phyloP scores from a whole-genome alignment of 2,113 vertebrate genomes.

The Spea multiplicata region DNA sequence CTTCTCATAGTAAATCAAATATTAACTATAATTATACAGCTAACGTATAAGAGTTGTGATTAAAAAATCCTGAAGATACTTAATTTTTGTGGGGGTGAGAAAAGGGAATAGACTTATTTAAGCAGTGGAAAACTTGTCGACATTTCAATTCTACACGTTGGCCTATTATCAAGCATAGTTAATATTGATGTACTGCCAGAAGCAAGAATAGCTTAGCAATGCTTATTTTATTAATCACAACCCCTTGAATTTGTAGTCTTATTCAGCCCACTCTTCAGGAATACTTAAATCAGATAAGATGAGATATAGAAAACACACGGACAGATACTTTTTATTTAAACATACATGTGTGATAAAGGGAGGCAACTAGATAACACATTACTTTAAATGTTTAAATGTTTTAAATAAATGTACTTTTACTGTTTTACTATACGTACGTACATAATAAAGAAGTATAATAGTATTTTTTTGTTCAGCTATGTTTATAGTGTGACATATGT shows the following conservation, averaged over 20 bases:
- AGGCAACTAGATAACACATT: too few species aligned
- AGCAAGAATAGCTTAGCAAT: background rate
- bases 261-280: too few species aligned
- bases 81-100: background rate
- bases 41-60: too few species aligned
- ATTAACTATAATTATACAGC: background rate
- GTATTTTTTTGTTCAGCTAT: slow-evolving; percentile 3
- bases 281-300: too few species aligned
- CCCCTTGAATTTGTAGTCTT: background rate
- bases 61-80: too few species aligned
- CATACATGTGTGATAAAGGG: too few species aligned
- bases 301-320: too few species aligned
- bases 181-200: background rate
- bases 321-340: too few species aligned
- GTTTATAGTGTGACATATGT: slow-evolving; percentile 3
- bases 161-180: background rate
- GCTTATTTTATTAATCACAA: background rate
- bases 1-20: background rate
- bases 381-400: too few species aligned
- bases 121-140: background rate
- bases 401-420: too few species aligned
- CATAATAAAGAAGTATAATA: background rate
- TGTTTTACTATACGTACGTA: too few species aligned
- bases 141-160: background rate
- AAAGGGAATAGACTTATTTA: background rate